phyloP scores from a whole-genome alignment of 2,888 invertebrate genomes.

The Drosophila ezoana region DNA sequence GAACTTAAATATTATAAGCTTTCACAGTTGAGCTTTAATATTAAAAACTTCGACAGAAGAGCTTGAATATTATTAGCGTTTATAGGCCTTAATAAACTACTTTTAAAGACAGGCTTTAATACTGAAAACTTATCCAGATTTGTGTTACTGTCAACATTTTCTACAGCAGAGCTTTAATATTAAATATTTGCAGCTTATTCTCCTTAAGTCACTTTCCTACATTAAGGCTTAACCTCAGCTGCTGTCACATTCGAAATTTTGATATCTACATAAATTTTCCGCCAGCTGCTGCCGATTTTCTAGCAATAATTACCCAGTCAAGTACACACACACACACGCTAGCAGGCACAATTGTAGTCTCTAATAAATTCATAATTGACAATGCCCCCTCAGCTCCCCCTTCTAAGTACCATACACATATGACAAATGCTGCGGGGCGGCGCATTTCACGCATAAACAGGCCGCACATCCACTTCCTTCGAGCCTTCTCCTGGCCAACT shows the following conservation, averaged over 20 bases:
- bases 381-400: slow-evolving; percentile 17
- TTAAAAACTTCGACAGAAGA: too few relatives aligned
- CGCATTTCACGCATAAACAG: slow-evolving; percentile 74
- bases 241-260: slow-evolving; percentile 16
- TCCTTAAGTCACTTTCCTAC: too few relatives aligned
- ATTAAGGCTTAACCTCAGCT: slow-evolving; percentile 4
- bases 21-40: too few relatives aligned
- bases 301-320: slow-evolving; percentile 48
- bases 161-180: background rate
- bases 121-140: too few relatives aligned
- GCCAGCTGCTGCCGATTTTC: slow-evolving; percentile 39
- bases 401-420: slow-evolving; percentile 5
- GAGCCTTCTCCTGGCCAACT: slow-evolving; percentile 36
- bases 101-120: too few relatives aligned
- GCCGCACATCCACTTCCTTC: slow-evolving; percentile 60
- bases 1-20: too few relatives aligned
- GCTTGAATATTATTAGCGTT: too few relatives aligned
- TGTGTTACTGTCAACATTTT: too few relatives aligned
- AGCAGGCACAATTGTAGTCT: slow-evolving; percentile 54
- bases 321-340: background rate
- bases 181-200: background rate
- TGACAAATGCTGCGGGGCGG: slow-evolving; percentile 63
- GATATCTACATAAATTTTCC: slow-evolving; percentile 15
- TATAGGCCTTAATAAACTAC: too few relatives aligned
- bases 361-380: slow-evolving; percentile 78